Evolutionary conservation across 2,888 invertebrate genomes (phyloP), one percentile per base, ranked within the genome.

Genomic region (Idaea straminata): DNA sequence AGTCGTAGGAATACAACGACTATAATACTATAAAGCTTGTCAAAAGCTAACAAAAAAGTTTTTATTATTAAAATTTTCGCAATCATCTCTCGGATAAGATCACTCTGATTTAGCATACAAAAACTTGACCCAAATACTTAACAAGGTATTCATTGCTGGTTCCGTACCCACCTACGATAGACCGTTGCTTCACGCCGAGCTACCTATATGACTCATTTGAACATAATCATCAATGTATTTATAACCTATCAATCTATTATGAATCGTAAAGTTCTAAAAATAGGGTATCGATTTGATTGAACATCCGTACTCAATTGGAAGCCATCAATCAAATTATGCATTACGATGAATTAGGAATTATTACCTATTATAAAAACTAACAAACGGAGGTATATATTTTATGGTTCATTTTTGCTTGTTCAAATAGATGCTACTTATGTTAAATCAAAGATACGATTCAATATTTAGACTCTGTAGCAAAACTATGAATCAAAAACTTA

Each of bases 101-200:
- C 59, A 63, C 62, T 57, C 10, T 47, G 58, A 68, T 64, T 67
- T 71, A 59, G 66, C 66, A 69, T 71, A 68, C 71, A 68, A 71
- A 59, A 62, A 67, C 63, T 67, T 73, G 70, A 73, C 71, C 68
- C 66, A 73, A 66, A 65, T 71, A 16, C 57, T 15, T 61, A 47
- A 47, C 47, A 47, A 47, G 47, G 64, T 65, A 64, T 64, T 66
- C 69, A 69, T 67, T 65, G 69, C 69, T 65, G 66, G 73, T 68
- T 71, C 70, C 70, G 65, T 65, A 65, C 59, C 68, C 73, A 67
- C 71, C 72, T 66, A 71, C 70, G 62, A 62, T 57, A 59, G n/a
- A 38, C 7, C 62, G 65, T 69, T 70, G 65, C 66, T 66, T 63
- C 69, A 73, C 64, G 61, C 38, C 69, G 62, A 62, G 69, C 71